Evolutionary conservation across 2,113 vertebrate species (phyloP).

Genomic region (Tauraco erythrolophus): DNA sequence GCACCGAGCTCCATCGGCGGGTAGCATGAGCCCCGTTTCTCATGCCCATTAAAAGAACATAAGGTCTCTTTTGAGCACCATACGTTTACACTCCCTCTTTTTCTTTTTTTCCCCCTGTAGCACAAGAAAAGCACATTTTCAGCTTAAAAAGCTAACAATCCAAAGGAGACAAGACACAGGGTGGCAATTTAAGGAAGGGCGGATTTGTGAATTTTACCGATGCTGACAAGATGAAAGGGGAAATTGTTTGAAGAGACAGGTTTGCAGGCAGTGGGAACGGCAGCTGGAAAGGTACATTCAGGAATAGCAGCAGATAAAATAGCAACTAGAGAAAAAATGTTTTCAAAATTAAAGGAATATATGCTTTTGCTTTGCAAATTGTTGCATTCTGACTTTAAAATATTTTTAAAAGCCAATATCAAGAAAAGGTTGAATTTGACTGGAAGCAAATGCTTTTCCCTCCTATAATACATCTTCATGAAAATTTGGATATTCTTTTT

Average conservation of each 20-base stretch:
- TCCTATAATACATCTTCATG: neutral
- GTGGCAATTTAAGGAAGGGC: neutral
- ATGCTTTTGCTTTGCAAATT: neutral
- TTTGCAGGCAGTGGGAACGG: neutral
- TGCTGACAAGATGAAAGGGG: slow-evolving; percentile 25
- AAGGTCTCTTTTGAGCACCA: neutral
- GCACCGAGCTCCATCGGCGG: fast-evolving
- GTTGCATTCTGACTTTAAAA: neutral
- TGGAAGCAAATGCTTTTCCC: neutral
- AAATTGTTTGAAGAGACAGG: slow-evolving; percentile 16
- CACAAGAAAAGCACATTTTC: neutral
- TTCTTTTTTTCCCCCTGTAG: neutral
- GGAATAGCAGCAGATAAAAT: neutral
- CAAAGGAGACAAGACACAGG: neutral
- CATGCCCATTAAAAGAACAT: neutral
- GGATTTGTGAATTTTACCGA: neutral
- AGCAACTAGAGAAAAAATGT: neutral
- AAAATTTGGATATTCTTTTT: neutral
- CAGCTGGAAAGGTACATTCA: neutral
- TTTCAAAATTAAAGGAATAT: neutral
- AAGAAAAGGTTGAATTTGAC: neutral
- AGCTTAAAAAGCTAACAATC: neutral
- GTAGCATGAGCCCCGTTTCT: neutral
- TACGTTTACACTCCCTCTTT: neutral
- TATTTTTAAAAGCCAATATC: neutral